A percentile compares a stretch with the other conserved stretches of the same genome.
Evolutionary conservation across 2,888 invertebrate genomes (phyloP).

Genomic region (Trichacis sp.): DNA sequence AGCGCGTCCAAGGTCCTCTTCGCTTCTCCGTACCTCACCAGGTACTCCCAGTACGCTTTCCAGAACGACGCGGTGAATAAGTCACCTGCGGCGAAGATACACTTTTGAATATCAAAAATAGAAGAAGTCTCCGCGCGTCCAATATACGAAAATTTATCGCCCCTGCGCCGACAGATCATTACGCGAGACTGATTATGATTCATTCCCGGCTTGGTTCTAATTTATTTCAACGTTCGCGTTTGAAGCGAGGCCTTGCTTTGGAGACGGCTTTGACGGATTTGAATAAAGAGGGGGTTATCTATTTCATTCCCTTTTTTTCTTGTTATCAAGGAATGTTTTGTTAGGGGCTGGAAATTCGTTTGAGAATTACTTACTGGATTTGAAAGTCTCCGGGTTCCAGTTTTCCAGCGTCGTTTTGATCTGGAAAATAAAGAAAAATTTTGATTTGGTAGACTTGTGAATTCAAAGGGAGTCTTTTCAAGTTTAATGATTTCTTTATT

Average conservation of each 20-base stretch:
- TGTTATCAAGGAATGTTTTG: too few relatives aligned
- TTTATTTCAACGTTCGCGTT: conserved; percentile 13
- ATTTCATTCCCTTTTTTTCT: too few relatives aligned
- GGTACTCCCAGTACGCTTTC: conserved; percentile 77
- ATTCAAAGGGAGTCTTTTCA: too few relatives aligned
- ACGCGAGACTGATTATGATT: conserved; percentile 40
- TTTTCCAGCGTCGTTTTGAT: conserved; percentile 58
- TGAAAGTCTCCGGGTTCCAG: conserved; percentile 61
- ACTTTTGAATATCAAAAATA: conserved; percentile 8
- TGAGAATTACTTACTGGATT: conserved; percentile 56
- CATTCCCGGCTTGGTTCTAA: conserved; percentile 28
- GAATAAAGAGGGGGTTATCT: too few relatives aligned
- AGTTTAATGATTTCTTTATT: too few relatives aligned
- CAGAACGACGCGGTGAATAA: conserved; percentile 77
- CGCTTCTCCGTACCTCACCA: conserved; percentile 74
- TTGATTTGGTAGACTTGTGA: too few relatives aligned
- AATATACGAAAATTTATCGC: conserved; percentile 33
- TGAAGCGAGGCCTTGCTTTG: too few relatives aligned
- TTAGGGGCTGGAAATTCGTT: conserved; percentile 8
- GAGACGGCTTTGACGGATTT: too few relatives aligned
- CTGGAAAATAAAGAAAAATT: too few relatives aligned
- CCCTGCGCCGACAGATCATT: conserved; percentile 30
- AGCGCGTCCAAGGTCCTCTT: conserved; percentile 75
- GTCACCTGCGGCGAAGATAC: conserved; percentile 64
- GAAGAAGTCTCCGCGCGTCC: conserved; percentile 8